Base-by-base conservation (phyloP, 2,888 invertebrate species). In the Catotricha subobsoleta region DNA sequence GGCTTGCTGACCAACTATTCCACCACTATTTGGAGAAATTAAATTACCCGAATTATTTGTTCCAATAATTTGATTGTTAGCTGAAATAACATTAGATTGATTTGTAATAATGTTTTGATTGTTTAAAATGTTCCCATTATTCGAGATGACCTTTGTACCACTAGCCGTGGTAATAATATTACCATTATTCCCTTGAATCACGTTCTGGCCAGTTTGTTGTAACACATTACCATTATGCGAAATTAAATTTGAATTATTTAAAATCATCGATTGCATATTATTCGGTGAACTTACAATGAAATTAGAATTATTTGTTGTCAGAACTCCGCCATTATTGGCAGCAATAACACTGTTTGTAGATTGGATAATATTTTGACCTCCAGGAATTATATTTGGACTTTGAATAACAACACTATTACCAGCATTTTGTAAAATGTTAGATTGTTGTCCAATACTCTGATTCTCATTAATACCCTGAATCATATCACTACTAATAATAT, bases 1-100 rank as follows among this genome's bases (percentile, higher is more conserved):
- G n/a, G n/a, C n/a, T 0, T 83, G 76, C 21, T 80, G 79, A 21
- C 79, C 80, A 2, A 80, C 67, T 15, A 80, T 71, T 4, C 46
- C 45, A 8, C 50, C 44, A 45, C 48, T 51, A 40, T 50, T 48
- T 15, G 50, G 45, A 12, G 52, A 46, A 10, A 52, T 44, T 18
- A 44, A 49, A 49, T 43, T 54, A 45, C 49, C 47, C 13, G 46
- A 38, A 36, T 46, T 44, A 18, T 30, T 37, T 20, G 21, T 37
- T 13, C 41, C 36, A 15, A 41, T 35, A 15, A 41, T 33, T 41
- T 41, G 40, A 28, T 41, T 41, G 16, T 46, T 35, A n/a, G 38
- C 13, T 33, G 42, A 18, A 15, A 43, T 31, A 10, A 44, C 41
- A 39, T 45, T 42, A n/a, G 43, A 41, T 25, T 44, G 43, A 10